These are phyloP conservation scores for Monopterus albus DNA, from an alignment of 2,113 vertebrate species.

Conservation along the genomic window DNA sequence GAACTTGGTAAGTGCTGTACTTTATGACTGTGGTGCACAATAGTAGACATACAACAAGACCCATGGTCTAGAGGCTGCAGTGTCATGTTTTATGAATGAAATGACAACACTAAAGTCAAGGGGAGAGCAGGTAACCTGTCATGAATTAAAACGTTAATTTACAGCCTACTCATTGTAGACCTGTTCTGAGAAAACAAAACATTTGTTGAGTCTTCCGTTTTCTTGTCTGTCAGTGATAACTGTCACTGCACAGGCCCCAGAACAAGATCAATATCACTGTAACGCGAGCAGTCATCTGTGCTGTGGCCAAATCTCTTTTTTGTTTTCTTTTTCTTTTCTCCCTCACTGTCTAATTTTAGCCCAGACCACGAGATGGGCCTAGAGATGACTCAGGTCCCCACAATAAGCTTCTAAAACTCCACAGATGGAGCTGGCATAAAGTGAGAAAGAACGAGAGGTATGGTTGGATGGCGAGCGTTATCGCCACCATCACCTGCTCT, in stretches of 20 bases:
- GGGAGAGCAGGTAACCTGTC: conserved; percentile 31
- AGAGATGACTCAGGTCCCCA: conserved; percentile 63
- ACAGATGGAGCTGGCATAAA: conserved; percentile 74
- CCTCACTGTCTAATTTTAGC: conserved; percentile 62
- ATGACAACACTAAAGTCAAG: conserved; percentile 56
- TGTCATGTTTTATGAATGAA: conserved; percentile 41
- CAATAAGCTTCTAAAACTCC: conserved; percentile 57
- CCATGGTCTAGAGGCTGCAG: conserved; percentile 8
- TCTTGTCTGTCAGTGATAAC: neutral
- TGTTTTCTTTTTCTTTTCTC: conserved; percentile 21
- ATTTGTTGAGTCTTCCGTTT: neutral
- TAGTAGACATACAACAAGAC: conserved; percentile 20
- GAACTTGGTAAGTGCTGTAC: neutral
- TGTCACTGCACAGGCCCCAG: neutral
- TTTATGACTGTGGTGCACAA: conserved; percentile 28
- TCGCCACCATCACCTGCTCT: conserved; percentile 70
- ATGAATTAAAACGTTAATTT: conserved; percentile 44
- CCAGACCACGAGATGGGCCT: conserved; percentile 57
- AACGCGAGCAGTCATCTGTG: neutral
- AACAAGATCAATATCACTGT: neutral
- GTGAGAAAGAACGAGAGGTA: conserved; percentile 41
- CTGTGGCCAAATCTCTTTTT: neutral
- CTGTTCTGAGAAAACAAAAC: conserved; percentile 8
- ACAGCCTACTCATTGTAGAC: conserved; percentile 27
- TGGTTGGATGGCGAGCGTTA: conserved; percentile 53